Conservation (phyloP, 2,797 vertebrate species). For the Tangara arthus region DNA sequence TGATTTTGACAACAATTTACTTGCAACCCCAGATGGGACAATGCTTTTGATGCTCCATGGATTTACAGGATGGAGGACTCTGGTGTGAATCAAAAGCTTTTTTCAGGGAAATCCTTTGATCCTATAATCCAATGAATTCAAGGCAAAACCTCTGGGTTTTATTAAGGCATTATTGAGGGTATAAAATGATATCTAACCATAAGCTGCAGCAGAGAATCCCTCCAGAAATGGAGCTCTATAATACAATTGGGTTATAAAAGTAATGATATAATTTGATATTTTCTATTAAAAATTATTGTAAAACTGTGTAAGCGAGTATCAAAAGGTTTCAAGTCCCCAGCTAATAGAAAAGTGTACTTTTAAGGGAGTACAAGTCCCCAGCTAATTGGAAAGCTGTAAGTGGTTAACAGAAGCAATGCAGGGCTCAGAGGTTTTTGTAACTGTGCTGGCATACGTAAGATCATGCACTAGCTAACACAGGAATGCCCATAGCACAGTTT, state of each 20-base stretch:
- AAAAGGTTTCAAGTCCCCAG: not conserved
- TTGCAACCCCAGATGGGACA: not conserved
- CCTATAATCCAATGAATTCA: not conserved
- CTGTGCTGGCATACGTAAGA: not conserved
- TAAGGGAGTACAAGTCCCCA: not conserved
- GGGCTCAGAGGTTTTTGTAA: not conserved
- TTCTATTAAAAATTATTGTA: not conserved
- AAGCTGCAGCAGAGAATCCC: not conserved
- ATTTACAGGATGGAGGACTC: not conserved
- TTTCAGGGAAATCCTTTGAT: not conserved
- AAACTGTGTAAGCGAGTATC: not conserved
- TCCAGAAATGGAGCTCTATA: not conserved
- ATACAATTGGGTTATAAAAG: not conserved
- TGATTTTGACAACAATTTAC: not conserved
- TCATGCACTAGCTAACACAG: not conserved
- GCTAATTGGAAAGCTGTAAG: not conserved
- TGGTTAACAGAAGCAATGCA: not conserved
- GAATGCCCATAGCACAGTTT: not conserved
- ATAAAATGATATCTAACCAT: not conserved
- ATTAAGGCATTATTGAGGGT: not conserved
- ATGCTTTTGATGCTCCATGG: not conserved
- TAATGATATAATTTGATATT: not conserved
- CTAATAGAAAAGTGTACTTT: not conserved
- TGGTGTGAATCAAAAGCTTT: not conserved
- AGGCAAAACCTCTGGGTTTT: not conserved